Conservation (phyloP, 1,140 invertebrate genomes). For the Brachionus rotundiformis region DNA sequence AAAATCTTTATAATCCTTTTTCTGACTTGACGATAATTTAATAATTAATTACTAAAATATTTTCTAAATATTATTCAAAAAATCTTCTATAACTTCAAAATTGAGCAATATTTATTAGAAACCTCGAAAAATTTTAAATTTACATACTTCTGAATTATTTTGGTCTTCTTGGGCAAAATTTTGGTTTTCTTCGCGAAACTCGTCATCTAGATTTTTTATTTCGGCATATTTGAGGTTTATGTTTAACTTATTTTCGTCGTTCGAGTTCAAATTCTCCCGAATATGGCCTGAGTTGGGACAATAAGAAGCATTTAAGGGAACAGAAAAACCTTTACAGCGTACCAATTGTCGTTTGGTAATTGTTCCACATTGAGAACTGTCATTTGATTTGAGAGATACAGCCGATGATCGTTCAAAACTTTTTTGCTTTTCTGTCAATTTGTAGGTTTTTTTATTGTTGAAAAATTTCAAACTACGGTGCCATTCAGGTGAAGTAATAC, state of each 20-base stretch:
- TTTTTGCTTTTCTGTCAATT: neutral
- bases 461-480: constrained; percentile 15
- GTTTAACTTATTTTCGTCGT: neutral
- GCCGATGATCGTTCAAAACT: neutral
- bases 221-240: constrained; percentile 24
- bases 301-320: constrained; percentile 43
- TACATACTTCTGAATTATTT: neutral
- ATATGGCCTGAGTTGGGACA: neutral
- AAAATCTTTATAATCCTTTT: no score
- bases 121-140: neutral
- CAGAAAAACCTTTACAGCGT: constrained; percentile 31
- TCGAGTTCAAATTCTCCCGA: neutral
- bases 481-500: neutral
- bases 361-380: neutral
- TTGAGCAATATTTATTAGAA: no score
- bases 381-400: neutral
- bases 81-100: no score
- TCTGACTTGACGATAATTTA: no score
- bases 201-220: constrained; percentile 12
- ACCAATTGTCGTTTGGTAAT: neutral
- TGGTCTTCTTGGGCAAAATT: neutral
- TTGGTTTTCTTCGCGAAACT: constrained; percentile 21
- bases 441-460: constrained; percentile 19
- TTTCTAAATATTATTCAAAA: no score
- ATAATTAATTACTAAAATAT: no score